Evolutionary conservation across 1,140 invertebrate genomes (phyloP).

Genomic region (Drosophila eugracilis): DNA sequence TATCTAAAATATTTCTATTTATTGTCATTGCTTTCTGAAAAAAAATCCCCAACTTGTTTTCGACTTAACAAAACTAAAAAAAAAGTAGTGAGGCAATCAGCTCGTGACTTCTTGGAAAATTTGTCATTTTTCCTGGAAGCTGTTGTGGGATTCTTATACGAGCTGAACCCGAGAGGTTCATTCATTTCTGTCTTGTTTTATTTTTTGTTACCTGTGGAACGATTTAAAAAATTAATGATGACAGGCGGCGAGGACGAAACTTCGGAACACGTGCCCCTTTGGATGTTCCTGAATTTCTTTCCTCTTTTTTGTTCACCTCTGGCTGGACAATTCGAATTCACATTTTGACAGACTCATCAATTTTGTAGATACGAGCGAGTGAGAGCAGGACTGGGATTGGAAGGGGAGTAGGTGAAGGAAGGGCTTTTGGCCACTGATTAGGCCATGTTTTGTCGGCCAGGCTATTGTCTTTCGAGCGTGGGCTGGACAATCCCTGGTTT

Average conservation of each 20-base stretch:
- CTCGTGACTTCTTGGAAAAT: constrained; percentile 80
- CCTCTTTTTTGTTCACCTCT: constrained; percentile 28
- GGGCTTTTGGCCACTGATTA: constrained; percentile 51
- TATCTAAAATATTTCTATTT: too few species aligned
- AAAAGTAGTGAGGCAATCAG: background rate
- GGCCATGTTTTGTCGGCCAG: constrained; percentile 48
- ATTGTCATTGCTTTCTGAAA: too few species aligned
- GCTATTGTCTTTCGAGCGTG: constrained; percentile 50
- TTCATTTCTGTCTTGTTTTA: constrained; percentile 20
- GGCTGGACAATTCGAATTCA: constrained; percentile 68
- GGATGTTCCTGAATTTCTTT: constrained; percentile 7
- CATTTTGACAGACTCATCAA: constrained; percentile 85
- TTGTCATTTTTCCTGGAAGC: constrained; percentile 73
- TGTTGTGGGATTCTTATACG: constrained; percentile 11
- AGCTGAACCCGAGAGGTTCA: constrained; percentile 6
- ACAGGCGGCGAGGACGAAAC: constrained; percentile 57
- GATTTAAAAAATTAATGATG: constrained; percentile 82
- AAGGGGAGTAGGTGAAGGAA: background rate
- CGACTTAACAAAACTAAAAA: background rate
- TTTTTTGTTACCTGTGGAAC: constrained; percentile 53
- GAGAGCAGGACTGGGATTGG: background rate
- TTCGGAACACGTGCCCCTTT: constrained; percentile 67
- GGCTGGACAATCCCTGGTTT: constrained; percentile 21
- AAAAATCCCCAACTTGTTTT: too few species aligned
- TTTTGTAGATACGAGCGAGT: constrained; percentile 81